Evolutionary conservation across 2,888 invertebrate genomes (phyloP), one percentile per base, ranked within the genome.

Genomic region (Drosophila affinis): DNA sequence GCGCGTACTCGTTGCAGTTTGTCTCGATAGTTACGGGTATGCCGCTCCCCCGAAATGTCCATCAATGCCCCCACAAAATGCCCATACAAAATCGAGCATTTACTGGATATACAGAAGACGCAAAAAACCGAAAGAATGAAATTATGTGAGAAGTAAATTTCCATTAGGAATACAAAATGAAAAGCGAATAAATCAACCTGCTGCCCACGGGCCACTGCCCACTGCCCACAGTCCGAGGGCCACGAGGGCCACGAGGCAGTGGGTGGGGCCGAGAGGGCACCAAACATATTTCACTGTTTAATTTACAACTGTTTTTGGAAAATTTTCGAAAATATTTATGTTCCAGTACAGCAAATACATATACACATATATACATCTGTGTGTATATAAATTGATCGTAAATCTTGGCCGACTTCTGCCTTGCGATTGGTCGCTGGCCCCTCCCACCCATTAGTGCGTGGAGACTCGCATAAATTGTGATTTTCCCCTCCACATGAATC

Each of bases 351-450:
- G 63, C 59, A 47, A 5, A 10, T 29, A 17, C 24, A 21, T 21
- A 21, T 3, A 2, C 3, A 21, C 3, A 10, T 34, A 34, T 14
- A 14, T 34, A 34, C 34, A 34, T 18, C 1, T 21, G 21, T 21
- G 3, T 3, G 0, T 48, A 76, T 60, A 71, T 62, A 74, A 85
- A 80, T 74, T 71, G 77, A 79, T 80, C 79, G 77, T 80, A 80
- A 80, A 85, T 80, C 74, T 71, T 71, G 47, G 34, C 47, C 59
- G 64, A 58, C 61, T 81, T 62, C n/a, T 54, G 62, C 29, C 52
- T 27, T 61, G 52, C 55, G 24, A 69, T 54, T 24, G 24, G 24
- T 24, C 24, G 5, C 39, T 34, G 39, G 14, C 39, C 6, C 14
- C 39, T n/a, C 69, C 29, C 62, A 47, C 51, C 49, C 14, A 54